These are phyloP conservation scores for Meloidogyne hapla DNA, from an alignment of 1,140 invertebrate genomes.

Conservation along the genomic window DNA sequence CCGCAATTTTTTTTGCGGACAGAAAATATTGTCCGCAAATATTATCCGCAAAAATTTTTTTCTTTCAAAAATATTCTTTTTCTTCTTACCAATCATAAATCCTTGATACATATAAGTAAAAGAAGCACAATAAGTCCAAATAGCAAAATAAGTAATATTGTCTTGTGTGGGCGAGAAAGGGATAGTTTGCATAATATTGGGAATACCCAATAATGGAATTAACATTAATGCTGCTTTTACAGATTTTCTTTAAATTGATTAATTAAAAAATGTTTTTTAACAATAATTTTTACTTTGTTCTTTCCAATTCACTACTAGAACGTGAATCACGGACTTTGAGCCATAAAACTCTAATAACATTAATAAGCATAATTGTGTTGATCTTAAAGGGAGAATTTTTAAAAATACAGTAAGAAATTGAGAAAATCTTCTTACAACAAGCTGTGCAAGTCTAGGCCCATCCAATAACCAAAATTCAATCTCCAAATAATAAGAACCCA, in stretches of 20 bases:
- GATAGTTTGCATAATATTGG: conserved; percentile 64
- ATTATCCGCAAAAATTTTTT: too few species aligned
- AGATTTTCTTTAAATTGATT: conserved; percentile 51
- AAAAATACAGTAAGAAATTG: conserved; percentile 12
- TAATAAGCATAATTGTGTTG: conserved; percentile 22
- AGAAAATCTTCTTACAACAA: conserved; percentile 48
- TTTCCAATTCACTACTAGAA: conserved; percentile 50
- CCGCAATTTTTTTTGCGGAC: too few species aligned
- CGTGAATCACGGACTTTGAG: conserved; percentile 59
- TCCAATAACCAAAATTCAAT: conserved; percentile 64
- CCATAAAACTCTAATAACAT: conserved; percentile 62
- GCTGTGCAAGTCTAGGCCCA: conserved; percentile 57
- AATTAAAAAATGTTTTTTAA: conserved; percentile 27
- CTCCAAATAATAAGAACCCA: conserved; percentile 61
- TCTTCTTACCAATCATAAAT: conserved; percentile 50
- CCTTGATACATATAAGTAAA: conserved; percentile 65
- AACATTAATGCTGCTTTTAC: conserved; percentile 64
- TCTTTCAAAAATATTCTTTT: neutral
- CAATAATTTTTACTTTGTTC: conserved; percentile 60
- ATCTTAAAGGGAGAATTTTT: neutral
- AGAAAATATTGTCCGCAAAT: too few species aligned
- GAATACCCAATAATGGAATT: conserved; percentile 60
- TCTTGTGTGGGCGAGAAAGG: conserved; percentile 63
- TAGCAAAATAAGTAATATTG: conserved; percentile 63
- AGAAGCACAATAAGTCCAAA: conserved; percentile 63